Evolutionary conservation across 2,888 invertebrate species (phyloP), one percentile per base, ranked within the genome.

Genomic region (Argyresthia goedartella): DNA sequence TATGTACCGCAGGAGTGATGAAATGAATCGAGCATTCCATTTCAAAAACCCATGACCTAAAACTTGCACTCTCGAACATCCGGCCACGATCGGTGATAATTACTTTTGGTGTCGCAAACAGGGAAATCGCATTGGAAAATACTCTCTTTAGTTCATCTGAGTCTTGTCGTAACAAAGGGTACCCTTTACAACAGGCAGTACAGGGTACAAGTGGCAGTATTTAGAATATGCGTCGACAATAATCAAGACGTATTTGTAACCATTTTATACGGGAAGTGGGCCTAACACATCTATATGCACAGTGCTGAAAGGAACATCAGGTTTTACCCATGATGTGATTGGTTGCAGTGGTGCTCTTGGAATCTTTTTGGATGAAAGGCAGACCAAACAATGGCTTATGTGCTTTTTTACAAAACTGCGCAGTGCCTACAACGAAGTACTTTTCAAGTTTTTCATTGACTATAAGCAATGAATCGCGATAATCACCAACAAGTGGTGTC

Each of bases 331-430:
- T 8, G 52, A 52, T 4, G 15, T 3, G n/a, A 52, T 52, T 8
- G 52, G 52, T 25, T 52, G 49, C 8, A 11, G 44, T 8, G 52
- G 44, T 8, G 52, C 49, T 33, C 49, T 15, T 8, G 52, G 52
- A 8, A 43, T 36, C 9, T 33, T 42, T 33, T 52, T 52, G 4
- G 34, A 16, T 4, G 49, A 15, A 1, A 52, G 11, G 13, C 52
- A 52, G 2, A 52, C 49, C 7, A 56, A 43, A 52, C 54, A 59
- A 53, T 60, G 59, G 33, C 51, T 25, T 11, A 59, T 49, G 43
- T 60, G 58, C 49, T 58, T 58, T 14, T 44, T 52, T 1, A 57
- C 59, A 56, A 55, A 58, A 4, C 1, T 9, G 3, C 49, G 42
- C n/a, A 49, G 34, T 8, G 11, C 16, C 39, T n/a, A 11, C 39